Base-by-base conservation (phyloP, 2,888 invertebrate genomes). In the Andrena fulva region DNA sequence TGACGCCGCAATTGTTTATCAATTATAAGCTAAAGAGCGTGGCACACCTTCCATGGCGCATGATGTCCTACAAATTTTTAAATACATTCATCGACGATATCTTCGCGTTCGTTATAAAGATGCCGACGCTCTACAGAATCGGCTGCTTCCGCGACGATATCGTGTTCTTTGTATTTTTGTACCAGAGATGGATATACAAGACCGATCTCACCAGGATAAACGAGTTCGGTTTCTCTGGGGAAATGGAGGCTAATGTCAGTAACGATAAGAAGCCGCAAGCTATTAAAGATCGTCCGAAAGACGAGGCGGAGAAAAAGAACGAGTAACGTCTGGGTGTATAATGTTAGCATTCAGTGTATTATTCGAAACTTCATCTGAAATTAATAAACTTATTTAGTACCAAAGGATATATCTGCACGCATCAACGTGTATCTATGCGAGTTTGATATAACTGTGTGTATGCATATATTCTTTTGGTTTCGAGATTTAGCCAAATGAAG, bases 41-140 rank as follows among this genome's bases (percentile, higher is more conserved):
- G 1, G 99, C 99, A 10, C 99, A 99, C 95, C 95, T 99, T 90
- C 99, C 99, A 4, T 99, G 99, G 99, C 96, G 99, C 81, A 99
- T 99, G 99, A 96, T 99, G 96, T 99, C 99, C 10, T 99, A 99
- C 94, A 99, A 99, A 95, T 99, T 99, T 94, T 96, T 99, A 78
- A 99, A 99, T 94, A 99, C 99, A 29, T 99, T 99, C 94, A 99
- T 99, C 91, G 99, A 99, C 95, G 99, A 99, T 94, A 98, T 99
- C 91, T 99, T 99, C 95, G 99, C 99, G 80, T 99, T 99, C 95
- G 99, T 99, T 85, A 99, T 99, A 91, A 99, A 99, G 95, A 99
- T 99, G 99, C 99, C 99, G 35, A 99, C 99, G 0, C 97, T 99
- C 96, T 99, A 99, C 93, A 96, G 99, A 89, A 94, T 99, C 91